These are phyloP conservation scores for Ophiothrix spiculata DNA, from an alignment of 35 echinoderm and acorn worm species.

Conservation along the genomic window DNA sequence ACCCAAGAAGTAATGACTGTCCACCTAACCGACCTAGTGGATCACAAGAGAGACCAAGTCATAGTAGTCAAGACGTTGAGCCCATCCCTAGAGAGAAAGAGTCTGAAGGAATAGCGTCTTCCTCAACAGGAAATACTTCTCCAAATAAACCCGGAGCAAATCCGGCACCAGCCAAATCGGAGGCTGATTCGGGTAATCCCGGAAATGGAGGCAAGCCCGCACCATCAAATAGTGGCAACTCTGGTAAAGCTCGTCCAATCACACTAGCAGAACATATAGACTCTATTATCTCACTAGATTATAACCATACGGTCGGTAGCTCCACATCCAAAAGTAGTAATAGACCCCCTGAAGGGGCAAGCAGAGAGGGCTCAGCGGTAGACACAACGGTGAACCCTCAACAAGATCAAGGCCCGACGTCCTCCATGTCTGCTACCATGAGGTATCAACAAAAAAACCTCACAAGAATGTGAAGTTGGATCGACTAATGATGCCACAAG, in stretches of 20 bases:
- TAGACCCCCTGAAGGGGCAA: background rate
- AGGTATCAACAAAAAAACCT: conserved; percentile 11
- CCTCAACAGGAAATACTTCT: background rate
- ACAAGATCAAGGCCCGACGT: conserved; percentile 20
- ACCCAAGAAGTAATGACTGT: conserved; percentile 4
- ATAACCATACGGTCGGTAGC: conserved; percentile 26
- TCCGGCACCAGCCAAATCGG: background rate
- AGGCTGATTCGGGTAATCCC: conserved; percentile 22
- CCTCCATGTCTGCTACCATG: conserved; percentile 3
- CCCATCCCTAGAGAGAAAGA: background rate
- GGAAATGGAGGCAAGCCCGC: background rate
- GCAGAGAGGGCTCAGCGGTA: background rate
- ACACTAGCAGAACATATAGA: conserved; percentile 62
- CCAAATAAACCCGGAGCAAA: background rate
- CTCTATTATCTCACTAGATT: conserved; percentile 56
- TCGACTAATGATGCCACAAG: conserved; percentile 49
- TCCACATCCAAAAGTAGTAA: background rate
- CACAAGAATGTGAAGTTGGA: conserved; percentile 50
- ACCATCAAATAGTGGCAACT: background rate
- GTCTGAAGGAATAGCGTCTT: background rate
- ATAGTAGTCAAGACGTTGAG: background rate
- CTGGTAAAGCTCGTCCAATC: conserved; percentile 8
- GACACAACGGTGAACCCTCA: conserved; percentile 30
- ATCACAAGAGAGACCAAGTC: no score
- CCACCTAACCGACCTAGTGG: background rate